Evolutionary conservation across 2,888 invertebrate species (phyloP).

Genomic region (Conus canariensis): DNA sequence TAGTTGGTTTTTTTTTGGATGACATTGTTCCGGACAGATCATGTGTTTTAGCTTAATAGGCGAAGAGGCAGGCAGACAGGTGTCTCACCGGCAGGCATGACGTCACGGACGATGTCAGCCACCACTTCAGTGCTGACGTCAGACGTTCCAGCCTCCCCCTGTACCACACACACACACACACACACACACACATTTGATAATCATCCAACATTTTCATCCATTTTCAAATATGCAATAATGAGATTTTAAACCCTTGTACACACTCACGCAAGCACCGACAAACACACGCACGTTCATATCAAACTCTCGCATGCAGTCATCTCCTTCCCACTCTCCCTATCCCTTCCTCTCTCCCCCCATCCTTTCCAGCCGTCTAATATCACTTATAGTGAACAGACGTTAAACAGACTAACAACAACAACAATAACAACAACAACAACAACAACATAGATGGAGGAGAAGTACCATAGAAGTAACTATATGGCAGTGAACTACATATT

Average conservation of each 20-base stretch:
- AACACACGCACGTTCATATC: neutral
- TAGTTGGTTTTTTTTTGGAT: no score
- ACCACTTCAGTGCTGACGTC: constrained; percentile 67
- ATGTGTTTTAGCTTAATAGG: neutral
- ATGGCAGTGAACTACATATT: no score
- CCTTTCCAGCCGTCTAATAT: neutral
- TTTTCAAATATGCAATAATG: no score
- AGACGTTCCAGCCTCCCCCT: constrained; percentile 63
- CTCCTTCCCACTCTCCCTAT: neutral
- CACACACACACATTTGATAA: neutral
- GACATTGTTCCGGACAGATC: no score
- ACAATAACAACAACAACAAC: no score
- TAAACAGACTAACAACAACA: no score
- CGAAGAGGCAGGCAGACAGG: neutral
- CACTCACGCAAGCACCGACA: neutral
- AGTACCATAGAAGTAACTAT: no score
- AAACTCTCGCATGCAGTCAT: no score
- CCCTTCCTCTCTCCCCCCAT: neutral
- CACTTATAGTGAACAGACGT: no score
- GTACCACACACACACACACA: neutral
- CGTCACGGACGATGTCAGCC: constrained; percentile 73
- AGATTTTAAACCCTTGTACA: neutral
- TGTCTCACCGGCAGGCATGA: constrained; percentile 53
- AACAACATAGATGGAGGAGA: no score
- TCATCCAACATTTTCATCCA: neutral